phyloP scores from a whole-genome alignment of 1,140 invertebrate genomes.

The Pogonomyrmex californicus region DNA sequence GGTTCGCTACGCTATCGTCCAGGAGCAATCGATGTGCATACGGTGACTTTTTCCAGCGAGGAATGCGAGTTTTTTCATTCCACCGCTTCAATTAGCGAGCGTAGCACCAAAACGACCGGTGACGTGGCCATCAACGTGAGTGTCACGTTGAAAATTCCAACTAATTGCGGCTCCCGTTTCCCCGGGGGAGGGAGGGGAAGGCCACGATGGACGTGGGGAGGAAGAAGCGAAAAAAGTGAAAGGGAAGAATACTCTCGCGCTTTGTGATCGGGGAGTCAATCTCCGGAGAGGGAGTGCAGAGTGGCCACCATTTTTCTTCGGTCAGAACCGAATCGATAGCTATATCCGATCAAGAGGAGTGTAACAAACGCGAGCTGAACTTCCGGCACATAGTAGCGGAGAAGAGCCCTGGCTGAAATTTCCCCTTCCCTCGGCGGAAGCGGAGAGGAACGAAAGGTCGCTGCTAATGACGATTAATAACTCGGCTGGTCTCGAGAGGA shows the following conservation, averaged over 20 bases:
- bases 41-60: not conserved
- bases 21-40: not conserved
- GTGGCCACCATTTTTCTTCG: constrained; percentile 63
- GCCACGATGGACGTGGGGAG: not conserved
- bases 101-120: not conserved
- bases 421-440: not conserved
- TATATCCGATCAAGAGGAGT: constrained; percentile 36
- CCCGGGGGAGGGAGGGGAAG: not conserved
- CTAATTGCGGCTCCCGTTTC: constrained; percentile 1
- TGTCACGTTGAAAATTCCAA: constrained; percentile 32
- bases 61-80: not conserved
- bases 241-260: not conserved
- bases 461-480: constrained; percentile 63
- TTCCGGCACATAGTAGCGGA: constrained; percentile 34
- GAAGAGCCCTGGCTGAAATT: not conserved
- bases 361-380: constrained; percentile 63
- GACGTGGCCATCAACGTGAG: not conserved
- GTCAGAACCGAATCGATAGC: constrained; percentile 65
- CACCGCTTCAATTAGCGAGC: not conserved
- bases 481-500: not conserved
- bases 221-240: not conserved
- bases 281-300: constrained; percentile 61
- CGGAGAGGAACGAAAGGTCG: not conserved
- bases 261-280: constrained; percentile 67
- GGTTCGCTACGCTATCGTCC: not conserved